These are phyloP conservation scores for Drosophila busckii DNA, from an alignment of 1,140 invertebrate genomes.

Conservation along the genomic window DNA sequence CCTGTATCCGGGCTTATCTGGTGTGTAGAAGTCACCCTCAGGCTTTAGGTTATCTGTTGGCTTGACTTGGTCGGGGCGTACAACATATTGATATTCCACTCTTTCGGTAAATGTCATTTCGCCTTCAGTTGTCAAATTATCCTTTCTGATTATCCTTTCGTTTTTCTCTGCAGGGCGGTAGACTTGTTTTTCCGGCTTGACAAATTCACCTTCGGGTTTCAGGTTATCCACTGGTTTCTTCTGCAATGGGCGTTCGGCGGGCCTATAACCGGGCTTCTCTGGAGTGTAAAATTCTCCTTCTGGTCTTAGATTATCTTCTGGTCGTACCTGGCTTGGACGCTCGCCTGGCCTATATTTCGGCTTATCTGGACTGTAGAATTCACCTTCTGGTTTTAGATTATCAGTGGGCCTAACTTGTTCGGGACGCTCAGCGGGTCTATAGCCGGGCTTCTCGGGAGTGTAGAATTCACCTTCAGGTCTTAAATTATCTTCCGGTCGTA, in stretches of 20 bases:
- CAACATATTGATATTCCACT: too few species aligned
- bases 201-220: conserved; percentile 81
- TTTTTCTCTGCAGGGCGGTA: conserved; percentile 41
- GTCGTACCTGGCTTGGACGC: conserved; percentile 79
- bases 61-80: too few species aligned
- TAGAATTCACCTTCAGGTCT: conserved; percentile 76
- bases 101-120: too few species aligned
- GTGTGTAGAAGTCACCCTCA: conserved; percentile 53
- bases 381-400: conserved; percentile 79
- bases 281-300: conserved; percentile 79
- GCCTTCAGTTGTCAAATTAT: too few species aligned
- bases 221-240: conserved; percentile 82
- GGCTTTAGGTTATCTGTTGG: conserved; percentile 80
- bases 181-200: conserved; percentile 77
- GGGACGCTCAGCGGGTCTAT: conserved; percentile 79
- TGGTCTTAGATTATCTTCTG: conserved; percentile 83
- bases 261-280: conserved; percentile 66
- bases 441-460: conserved; percentile 58
- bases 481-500: conserved; percentile 63
- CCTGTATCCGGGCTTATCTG: conserved; percentile 76
- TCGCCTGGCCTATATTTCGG: conserved; percentile 78
- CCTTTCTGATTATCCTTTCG: conserved; percentile 81
- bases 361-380: conserved; percentile 80
- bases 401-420: conserved; percentile 51
- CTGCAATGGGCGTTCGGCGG: conserved; percentile 73